Base-by-base conservation (phyloP, 2,888 invertebrate genomes). In the Coremacera marginata region DNA sequence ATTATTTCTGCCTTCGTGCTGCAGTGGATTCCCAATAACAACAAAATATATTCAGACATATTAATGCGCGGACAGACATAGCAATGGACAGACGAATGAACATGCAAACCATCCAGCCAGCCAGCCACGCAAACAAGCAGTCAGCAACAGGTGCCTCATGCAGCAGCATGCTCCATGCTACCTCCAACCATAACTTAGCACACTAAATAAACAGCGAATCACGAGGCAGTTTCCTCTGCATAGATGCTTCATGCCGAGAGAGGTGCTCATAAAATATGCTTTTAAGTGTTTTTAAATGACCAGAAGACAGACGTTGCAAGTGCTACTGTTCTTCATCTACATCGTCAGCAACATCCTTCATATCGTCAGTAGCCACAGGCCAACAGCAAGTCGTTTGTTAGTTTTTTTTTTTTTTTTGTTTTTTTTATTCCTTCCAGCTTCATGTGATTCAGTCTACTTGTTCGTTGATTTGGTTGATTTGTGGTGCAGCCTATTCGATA, bases 281-380 rank as follows among this genome's bases (percentile, higher is more conserved):
- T 73, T 73, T 73, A 73, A 73, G 73, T 73, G 73, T 73, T 73
- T 73, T 73, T 73, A 73, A 73, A 73, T 73, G 73, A 73, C 52
- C 73, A 73, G 31, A 49, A 44, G 73, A 73, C 73, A 73, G 73
- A 73, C 63, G 52, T 52, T 51, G 11, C 63, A 27, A 73, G 63
- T 73, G 73, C 73, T 73, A 73, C 73, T 73, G 73, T 73, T 57
- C 34, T 11, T 1, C 51, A 49, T 25, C 14, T n/a, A 14, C 63
- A 34, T 51, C 73, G 5, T 60, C 57, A 14, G 60, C 19, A 14
- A 25, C 51, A 16, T 14, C 27, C n/a, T 2, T 49, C 68, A n/a
- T n/a, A 4, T n/a, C 27, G 11, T n/a, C 5, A 9, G 4, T 27
- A 71, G 68, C 34, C 44, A 55, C 37, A 37, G 25, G 31, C 51